phyloP scores from a whole-genome alignment of 2,113 vertebrate genomes.

The Oceanites oceanicus region DNA sequence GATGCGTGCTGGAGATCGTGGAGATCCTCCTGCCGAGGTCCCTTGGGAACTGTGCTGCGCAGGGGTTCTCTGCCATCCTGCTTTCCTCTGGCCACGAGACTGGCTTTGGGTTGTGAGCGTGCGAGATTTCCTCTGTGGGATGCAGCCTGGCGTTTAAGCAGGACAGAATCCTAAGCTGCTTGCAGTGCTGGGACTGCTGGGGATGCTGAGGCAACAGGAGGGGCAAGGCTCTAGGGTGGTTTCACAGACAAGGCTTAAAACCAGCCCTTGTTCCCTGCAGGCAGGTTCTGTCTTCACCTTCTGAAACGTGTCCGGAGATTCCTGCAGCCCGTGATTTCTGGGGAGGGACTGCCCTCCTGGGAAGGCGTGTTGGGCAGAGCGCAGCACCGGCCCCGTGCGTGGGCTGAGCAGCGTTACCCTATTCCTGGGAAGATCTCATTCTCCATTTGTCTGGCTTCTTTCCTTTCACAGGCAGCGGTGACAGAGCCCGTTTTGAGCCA shows the following conservation, averaged over 20 bases:
- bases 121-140: background rate
- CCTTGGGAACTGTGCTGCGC: background rate
- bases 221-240: background rate
- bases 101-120: background rate
- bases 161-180: background rate
- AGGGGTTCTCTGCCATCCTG: background rate
- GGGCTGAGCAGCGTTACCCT: background rate
- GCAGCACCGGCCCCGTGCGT: accelerated
- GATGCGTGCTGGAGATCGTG: background rate
- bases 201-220: background rate
- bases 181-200: background rate
- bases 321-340: accelerated
- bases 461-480: background rate
- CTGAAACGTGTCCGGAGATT: accelerated
- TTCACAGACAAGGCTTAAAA: background rate
- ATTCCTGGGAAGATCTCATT: accelerated
- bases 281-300: background rate
- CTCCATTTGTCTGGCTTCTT: background rate
- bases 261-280: background rate
- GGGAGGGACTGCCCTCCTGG: background rate
- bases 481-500: background rate
- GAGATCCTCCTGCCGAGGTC: background rate
- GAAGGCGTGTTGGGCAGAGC: background rate
- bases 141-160: background rate
- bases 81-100: background rate